Evolutionary conservation across 2,888 invertebrate genomes (phyloP).

Genomic region (Spilosoma lubricipeda): DNA sequence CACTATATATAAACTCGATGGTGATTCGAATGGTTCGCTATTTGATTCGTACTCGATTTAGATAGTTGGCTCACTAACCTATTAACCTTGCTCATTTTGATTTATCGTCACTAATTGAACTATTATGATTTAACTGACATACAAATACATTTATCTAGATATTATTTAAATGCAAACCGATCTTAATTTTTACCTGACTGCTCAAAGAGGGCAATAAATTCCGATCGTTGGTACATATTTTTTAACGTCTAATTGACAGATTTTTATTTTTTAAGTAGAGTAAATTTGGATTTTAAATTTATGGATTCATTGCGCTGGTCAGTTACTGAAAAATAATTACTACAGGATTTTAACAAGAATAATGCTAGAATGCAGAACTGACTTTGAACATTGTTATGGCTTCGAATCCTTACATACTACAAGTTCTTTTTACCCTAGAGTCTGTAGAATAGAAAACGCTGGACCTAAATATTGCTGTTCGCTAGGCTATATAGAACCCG

Average conservation of each 20-base stretch:
- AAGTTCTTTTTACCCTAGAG: background rate
- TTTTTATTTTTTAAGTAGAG: background rate
- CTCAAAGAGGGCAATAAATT: background rate
- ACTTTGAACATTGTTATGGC: background rate
- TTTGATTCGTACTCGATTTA: constrained; percentile 52
- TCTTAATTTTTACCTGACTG: background rate
- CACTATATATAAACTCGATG: constrained; percentile 33
- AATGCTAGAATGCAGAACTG: background rate
- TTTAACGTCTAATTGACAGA: too few relatives aligned
- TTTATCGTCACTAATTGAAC: constrained; percentile 51
- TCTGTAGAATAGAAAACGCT: background rate
- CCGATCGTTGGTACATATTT: background rate
- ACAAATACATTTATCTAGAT: constrained; percentile 19
- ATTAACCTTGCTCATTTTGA: constrained; percentile 54
- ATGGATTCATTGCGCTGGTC: too few relatives aligned
- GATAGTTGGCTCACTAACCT: constrained; percentile 61
- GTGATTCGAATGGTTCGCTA: constrained; percentile 34
- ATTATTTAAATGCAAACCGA: constrained; percentile 23
- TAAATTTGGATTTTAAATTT: too few relatives aligned
- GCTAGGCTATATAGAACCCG: background rate
- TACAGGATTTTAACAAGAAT: background rate
- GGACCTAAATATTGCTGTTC: background rate
- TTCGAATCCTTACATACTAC: background rate
- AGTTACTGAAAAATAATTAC: too few relatives aligned
- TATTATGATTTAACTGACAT: constrained; percentile 41